Base-by-base conservation (phyloP, 2,797 vertebrate genomes). In the Simalia tracyae region DNA sequence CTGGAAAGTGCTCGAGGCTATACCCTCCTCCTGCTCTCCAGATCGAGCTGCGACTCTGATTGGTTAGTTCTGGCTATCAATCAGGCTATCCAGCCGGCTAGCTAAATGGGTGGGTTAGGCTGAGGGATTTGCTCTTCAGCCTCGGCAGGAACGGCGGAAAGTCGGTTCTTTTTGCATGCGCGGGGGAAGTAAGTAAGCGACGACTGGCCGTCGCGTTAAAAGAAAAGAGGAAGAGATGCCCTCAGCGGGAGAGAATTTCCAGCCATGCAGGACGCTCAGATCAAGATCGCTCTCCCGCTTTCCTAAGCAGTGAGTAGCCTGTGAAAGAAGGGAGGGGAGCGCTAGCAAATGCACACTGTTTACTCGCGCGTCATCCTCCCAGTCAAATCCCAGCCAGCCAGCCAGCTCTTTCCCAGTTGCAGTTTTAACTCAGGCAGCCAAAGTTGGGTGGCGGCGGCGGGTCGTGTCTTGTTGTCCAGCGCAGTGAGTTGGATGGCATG, bases 1-100 rank as follows among this genome's bases (percentile, higher is more conserved):
- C 96, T 95, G 91, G 93, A 90, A 68, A 84, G 61, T 86, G 66
- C 76, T 92, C 89, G 88, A 63, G 87, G 84, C 89, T 88, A 88
- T 92, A 60, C 94, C 97, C 94, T 93, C 89, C 68, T 61, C 57
- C 91, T 19, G 90, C 91, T 87, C 89, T 93, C 91, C 90, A 91
- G 91, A 93, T 93, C 92, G 8, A 31, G 46, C 17, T 24, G 10
- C 46, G 61, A 64, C 90, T 91, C 89, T 54, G 72, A 97, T 97
- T 97, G 96, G 97, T n/a, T 17, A 0, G 22, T 14, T n/a, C 92
- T 4, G 89, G 88, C 64, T 92, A 97, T 96, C 97, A 93, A 88
- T 96, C 96, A 86, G 91, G 10, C 54, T 4, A 42, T 46, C 90
- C 68, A 88, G 92, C 90, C 95, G 97, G 96, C 94, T 94, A 92